phyloP scores from a whole-genome alignment of 2,113 vertebrate genomes.

The Marcusenius ussheri region DNA sequence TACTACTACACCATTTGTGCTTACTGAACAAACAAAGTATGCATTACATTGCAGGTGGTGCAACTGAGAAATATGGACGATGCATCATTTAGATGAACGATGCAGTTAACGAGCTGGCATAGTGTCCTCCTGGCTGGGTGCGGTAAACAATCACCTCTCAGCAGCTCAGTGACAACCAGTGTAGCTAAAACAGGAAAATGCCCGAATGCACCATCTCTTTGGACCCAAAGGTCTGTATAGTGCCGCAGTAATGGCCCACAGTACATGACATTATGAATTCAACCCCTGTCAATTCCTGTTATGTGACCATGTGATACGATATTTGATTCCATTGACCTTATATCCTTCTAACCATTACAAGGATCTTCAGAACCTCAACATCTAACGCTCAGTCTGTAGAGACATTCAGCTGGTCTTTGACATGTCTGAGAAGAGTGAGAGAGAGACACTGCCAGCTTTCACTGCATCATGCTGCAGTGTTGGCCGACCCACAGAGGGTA shows the following conservation, averaged over 20 bases:
- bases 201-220: neutral
- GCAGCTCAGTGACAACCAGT: neutral
- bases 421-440: neutral
- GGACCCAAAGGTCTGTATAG: neutral
- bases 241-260: neutral
- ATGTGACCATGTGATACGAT: neutral
- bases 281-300: neutral
- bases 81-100: neutral
- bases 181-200: neutral
- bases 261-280: neutral
- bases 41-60: neutral
- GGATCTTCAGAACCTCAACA: neutral
- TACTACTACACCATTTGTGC: neutral
- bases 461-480: neutral
- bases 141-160: neutral
- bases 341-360: neutral
- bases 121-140: neutral
- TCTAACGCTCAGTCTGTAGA: neutral
- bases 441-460: neutral
- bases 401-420: neutral
- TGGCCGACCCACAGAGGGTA: conserved; percentile 24
- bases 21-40: neutral
- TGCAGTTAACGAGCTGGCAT: neutral
- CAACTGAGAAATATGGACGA: neutral
- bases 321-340: neutral